Evolutionary conservation across 2,113 vertebrate genomes (phyloP), one percentile per base, ranked within the genome.

Genomic region (Numenius arquata): DNA sequence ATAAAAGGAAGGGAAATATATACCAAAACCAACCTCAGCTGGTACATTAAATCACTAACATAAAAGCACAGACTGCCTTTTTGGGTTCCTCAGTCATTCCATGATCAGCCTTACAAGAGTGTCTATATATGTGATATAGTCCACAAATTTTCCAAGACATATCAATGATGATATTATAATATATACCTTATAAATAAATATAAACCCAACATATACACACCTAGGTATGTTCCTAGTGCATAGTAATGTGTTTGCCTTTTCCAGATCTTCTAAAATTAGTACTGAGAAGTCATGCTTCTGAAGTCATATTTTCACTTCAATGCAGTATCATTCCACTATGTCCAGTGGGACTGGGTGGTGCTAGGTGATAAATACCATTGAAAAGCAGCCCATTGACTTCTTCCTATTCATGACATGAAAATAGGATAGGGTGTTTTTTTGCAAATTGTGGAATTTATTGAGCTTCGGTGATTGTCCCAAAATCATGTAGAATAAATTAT

Each of bases 401-500:
- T 59, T 94, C 40, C 30, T 29, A 27, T 61, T 85, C 16, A 43
- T 68, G 14, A 65, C 15, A 36, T 52, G 15, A 40, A 95, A 91
- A 82, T 4, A 76, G 6, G 21, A 27, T 22, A 20, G 5, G 0
- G 2, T 0, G 10, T 11, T 26, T 52, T 48, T 52, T 65, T 55
- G 5, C 2, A 43, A 78, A 81, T 43, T 30, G 8, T 59, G 26
- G 56, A 22, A 29, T 82, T 86, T 68, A 36, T 61, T 75, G 32
- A 6, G 1, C 36, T 95, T 80, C 41, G 17, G 19, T 26, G 13
- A 61, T 62, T 85, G 25, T 38, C 48, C 21, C 36, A 56, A 88
- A 85, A 80, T 85, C 11, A 36, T 22, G 6, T 41, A 38, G 34
- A 75, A 82, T 25, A 74, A 34, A 56, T 74, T 67, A 70, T 38